A percentile compares a stretch with the other conserved stretches of the same genome.
phyloP scores from a whole-genome alignment of 2,888 invertebrate species.

The Hirudinaria manillensis region DNA sequence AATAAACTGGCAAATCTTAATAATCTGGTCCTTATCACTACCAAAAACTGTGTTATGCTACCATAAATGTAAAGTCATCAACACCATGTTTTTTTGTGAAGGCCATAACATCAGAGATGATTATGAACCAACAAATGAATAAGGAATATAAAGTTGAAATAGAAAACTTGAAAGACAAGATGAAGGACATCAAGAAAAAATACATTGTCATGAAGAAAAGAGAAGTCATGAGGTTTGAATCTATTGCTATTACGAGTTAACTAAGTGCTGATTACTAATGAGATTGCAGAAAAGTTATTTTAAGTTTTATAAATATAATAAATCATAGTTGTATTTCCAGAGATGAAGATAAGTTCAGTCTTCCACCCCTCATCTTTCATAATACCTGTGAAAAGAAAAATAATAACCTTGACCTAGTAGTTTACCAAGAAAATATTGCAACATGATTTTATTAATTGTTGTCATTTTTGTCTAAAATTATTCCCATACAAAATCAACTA shows the following conservation, averaged over 20 bases:
- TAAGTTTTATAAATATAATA: no score
- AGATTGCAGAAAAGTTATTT: no score
- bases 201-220: slow-evolving; percentile 15
- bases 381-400: background rate
- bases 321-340: background rate
- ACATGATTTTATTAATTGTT: no score
- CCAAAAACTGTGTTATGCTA: no score
- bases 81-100: background rate
- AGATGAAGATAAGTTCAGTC: slow-evolving; percentile 10
- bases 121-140: slow-evolving; percentile 19
- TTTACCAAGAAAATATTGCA: background rate
- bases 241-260: no score
- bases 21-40: no score
- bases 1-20: no score
- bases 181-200: slow-evolving; percentile 21
- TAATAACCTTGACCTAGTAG: background rate
- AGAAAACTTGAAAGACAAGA: slow-evolving; percentile 5
- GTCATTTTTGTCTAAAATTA: no score
- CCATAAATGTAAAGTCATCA: no score
- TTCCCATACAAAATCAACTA: no score
- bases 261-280: no score
- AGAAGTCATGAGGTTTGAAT: slow-evolving; percentile 9
- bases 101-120: slow-evolving; percentile 10
- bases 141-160: slow-evolving; percentile 21
- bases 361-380: slow-evolving; percentile 8